A percentile compares a stretch with the other conserved stretches of the same genome.
Conservation (phyloP, 1,140 invertebrate species). For the Tetramorium simillimum region DNA sequence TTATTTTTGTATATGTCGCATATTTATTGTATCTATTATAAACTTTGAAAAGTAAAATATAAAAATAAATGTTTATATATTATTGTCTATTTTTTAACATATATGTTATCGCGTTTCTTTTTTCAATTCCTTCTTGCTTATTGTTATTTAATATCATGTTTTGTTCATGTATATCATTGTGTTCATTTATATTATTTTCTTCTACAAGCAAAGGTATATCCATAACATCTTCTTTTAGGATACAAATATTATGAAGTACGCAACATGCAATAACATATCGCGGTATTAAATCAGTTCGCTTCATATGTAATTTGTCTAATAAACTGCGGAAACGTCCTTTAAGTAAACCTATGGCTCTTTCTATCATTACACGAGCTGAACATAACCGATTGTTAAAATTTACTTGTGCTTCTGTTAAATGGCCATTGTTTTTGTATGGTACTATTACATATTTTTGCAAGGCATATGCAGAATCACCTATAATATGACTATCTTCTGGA, state of each 20-base stretch:
- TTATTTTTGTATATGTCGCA: no score
- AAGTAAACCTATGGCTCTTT: neutral
- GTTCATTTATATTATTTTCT: no score
- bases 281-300: neutral
- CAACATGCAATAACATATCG: neutral
- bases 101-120: no score
- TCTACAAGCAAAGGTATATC: neutral
- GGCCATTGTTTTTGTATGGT: neutral
- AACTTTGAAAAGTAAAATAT: no score
- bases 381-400: neutral
- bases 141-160: no score
- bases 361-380: neutral
- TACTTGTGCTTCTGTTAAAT: neutral
- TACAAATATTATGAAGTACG: conserved; percentile 1
- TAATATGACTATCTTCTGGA: neutral
- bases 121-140: no score
- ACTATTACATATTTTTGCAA: conserved; percentile 24
- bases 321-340: conserved; percentile 16
- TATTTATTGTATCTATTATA: no score
- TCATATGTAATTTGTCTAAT: neutral
- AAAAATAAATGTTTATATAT: no score
- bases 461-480: conserved; percentile 4
- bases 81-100: no score
- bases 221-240: conserved; percentile 9
- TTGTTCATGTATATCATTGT: no score